Evolutionary conservation across 2,888 invertebrate species (phyloP), one percentile per base, ranked within the genome.

Genomic region (Drosophila barbarae): DNA sequence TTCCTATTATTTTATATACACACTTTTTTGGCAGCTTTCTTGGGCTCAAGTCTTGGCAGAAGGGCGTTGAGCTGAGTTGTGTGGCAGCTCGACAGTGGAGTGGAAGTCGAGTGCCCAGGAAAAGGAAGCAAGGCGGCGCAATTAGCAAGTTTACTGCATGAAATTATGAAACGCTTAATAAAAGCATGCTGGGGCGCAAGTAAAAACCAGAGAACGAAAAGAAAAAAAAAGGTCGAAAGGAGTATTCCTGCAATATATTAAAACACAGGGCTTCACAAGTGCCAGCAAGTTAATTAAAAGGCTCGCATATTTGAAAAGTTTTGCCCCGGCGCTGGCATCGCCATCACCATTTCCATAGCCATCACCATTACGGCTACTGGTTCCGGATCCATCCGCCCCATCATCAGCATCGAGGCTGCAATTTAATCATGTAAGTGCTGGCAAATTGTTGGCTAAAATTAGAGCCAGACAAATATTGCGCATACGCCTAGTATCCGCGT

Each of bases 371-470:
- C 30, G 46, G 46, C 46, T 13, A 47, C 46, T 47, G 46, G 5
- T 46, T 53, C 44, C 46, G 56, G 55, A 52, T 41, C 54, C 54
- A 23, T 28, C 32, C 38, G 23, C 12, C 39, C 57, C 57, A 41
- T 57, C 57, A 57, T 57, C 58, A 54, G 59, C 80, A 71, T 64
- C 38, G 72, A 39, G 67, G 77, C 77, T 52, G 68, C 77, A 80
- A 84, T 80, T 80, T 80, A 80, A 80, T 80, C 79, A 80, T 85
- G 79, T 80, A 80, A 80, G 79, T 80, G 79, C 79, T 80, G 79
- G 79, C 79, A 79, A 85, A 79, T 79, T 85, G 78, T 83, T 80
- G 85, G 84, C 85, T 79, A 77, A 79, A 80, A 85, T 85, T 85
- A 80, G 85, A 80, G 85, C 81, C 81, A 80, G 85, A 80, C 84